phyloP scores from a whole-genome alignment of 2,888 invertebrate genomes.

The Dolomedes plantarius region DNA sequence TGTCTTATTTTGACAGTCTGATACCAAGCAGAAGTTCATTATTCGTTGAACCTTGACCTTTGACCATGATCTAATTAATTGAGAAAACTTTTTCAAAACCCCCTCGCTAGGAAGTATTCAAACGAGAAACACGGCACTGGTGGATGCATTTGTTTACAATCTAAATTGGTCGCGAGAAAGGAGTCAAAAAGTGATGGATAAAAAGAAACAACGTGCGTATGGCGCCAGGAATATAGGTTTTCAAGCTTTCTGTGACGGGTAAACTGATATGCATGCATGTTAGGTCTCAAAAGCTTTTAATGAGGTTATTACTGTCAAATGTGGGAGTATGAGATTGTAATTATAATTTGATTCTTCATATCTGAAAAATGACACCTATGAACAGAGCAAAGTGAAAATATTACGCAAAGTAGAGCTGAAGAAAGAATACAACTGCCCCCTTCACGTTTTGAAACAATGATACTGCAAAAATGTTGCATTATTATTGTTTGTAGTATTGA shows the following conservation, averaged over 20 bases:
- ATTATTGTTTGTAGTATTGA: no score
- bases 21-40: no score
- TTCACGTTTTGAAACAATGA: no score
- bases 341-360: neutral
- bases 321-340: neutral
- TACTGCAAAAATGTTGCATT: no score
- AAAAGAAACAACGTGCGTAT: neutral
- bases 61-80: neutral
- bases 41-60: neutral
- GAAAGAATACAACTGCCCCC: no score
- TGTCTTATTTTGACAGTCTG: no score
- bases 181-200: neutral
- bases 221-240: conserved; percentile 7
- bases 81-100: neutral
- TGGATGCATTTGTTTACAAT: conserved; percentile 2
- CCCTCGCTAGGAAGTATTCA: neutral
- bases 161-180: neutral
- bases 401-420: no score
- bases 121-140: neutral
- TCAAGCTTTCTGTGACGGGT: neutral
- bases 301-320: conserved; percentile 53
- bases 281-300: conserved; percentile 38
- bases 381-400: no score
- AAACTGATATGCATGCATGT: conserved; percentile 1
- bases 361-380: no score